Evolutionary conservation across 2,113 vertebrate genomes (phyloP).

Genomic region (Corythoichthys intestinalis): DNA sequence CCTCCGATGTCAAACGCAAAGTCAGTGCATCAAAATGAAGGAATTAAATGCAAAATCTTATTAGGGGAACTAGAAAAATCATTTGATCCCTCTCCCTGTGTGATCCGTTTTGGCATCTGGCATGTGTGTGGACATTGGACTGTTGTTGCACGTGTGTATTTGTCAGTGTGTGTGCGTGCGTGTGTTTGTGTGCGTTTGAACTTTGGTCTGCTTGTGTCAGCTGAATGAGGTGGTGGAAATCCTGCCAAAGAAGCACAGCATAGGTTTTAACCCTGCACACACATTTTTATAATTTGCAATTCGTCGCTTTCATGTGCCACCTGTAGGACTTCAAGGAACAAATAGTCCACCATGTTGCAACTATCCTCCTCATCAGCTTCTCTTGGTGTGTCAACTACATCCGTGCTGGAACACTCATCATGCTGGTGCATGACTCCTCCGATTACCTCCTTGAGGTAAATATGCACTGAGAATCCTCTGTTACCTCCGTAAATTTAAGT

Average conservation of each 20-base stretch:
- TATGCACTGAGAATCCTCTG: background rate
- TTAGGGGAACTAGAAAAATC: background rate
- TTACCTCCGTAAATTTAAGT: background rate
- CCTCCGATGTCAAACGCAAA: slow-evolving; percentile 92
- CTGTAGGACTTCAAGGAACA: slow-evolving; percentile 92
- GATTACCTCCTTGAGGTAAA: slow-evolving; percentile 91
- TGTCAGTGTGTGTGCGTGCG: slow-evolving; percentile 9
- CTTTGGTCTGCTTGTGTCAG: slow-evolving; percentile 42
- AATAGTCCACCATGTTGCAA: slow-evolving; percentile 91
- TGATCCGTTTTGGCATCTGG: slow-evolving; percentile 27
- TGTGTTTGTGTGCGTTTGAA: slow-evolving; percentile 30
- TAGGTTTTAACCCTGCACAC: background rate
- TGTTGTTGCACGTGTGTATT: slow-evolving; percentile 44
- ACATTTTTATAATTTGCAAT: background rate
- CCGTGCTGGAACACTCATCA: slow-evolving; percentile 88
- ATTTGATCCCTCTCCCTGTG: slow-evolving; percentile 5
- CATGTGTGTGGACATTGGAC: slow-evolving; percentile 42
- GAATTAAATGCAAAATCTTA: background rate
- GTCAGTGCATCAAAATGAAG: slow-evolving; percentile 62
- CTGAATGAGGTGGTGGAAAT: slow-evolving; percentile 24
- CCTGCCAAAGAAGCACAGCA: slow-evolving; percentile 21
- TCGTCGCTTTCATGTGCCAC: background rate
- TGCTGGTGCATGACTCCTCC: slow-evolving; percentile 88
- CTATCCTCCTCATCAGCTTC: slow-evolving; percentile 93
- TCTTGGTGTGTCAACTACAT: slow-evolving; percentile 95